Base-by-base conservation (phyloP, 2,888 invertebrate species). In the Lordiphosa fenestrarum region DNA sequence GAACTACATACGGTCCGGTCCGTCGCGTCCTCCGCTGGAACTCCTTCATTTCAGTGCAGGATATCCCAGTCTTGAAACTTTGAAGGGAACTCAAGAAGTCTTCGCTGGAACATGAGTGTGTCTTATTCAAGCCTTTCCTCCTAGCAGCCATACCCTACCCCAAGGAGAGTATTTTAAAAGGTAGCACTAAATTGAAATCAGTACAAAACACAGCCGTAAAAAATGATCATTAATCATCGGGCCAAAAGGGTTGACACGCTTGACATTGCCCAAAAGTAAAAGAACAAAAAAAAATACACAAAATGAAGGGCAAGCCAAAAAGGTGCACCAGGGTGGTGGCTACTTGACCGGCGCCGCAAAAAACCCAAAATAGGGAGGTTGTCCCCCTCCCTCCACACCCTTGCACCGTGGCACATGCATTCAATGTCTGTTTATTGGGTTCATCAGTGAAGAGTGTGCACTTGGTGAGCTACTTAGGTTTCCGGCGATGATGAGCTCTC, bases 161-260 rank as follows among this genome's bases (percentile, higher is more conserved):
- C 38, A 5, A n/a, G 38, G 9, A 44, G 44, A 19, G 23, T 21
- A 54, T 42, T 21, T 38, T 36, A 10, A 13, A 30, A 60, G 54
- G 41, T 55, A 53, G 62, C 67, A 66, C 48, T 71, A 71, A 83
- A 78, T 78, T 80, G 84, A 81, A 84, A 84, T 74, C 82, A 69
- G 80, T 65, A 66, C 74, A 72, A 71, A 73, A 69, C 72, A 72
- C 62, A 61, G 53, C 55, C 56, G 61, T 52, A 70, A 81, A 71
- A 67, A 66, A 46, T 62, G 75, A 82, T 82, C 77, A 77, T 77
- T 77, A 77, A 77, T 77, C 77, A 77, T 82, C 69, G 42, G 19
- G 71, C 47, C 61, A 66, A 78, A 76, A 77, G 83, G 77, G 77
- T 82, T 82, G 77, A 82, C 82, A 69, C 71, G 74, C 68, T 81